Base-by-base conservation (phyloP, 2,113 vertebrate species). In the Bombycilla garrulus region DNA sequence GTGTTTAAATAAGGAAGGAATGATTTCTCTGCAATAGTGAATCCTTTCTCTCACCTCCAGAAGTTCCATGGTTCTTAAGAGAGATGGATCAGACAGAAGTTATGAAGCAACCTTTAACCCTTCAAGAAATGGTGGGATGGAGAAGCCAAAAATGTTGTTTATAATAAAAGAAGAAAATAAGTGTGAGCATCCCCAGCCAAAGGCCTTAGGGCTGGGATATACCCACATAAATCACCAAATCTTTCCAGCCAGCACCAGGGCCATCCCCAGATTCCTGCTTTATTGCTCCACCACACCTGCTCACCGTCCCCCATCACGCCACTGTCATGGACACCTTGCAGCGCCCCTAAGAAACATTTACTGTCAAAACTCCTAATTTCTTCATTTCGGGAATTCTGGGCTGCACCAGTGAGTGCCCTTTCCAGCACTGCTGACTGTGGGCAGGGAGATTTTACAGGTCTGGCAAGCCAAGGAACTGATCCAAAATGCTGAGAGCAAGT, bases 301-400 rank as follows among this genome's bases (percentile, higher is more conserved):
- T 62, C 7, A 1, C 56, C 4, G 1, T 58, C 33, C 47, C 33
- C 47, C 54, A 24, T 15, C 47, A 44, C 48, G 5, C 9, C 8
- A 2, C 38, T 45, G 1, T 10, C 51, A 9, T 0, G 0, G 19
- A 17, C 4, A 23, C 16, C 13, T 54, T 12, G 11, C 19, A 31
- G 23, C n/a, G 72, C 58, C 31, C n/a, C 18, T 5, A 17, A 66
- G 38, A 31, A 72, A 28, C 7, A n/a, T 24, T 44, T 71, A 15
- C 36, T 10, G 9, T 6, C 60, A 44, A 28, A 11, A 40, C 15
- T 33, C 47, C 9, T 15, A 7, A 6, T 57, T 77, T 28, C n/a
- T 50, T 50, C 31, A 6, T 54, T 70, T 1, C 6, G 29, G 58
- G 58, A 36, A 5, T 21, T 33, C 38, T 19, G 54, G 15, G 19